Base-by-base conservation (phyloP, 2,113 vertebrate species). In the Erinaceus europaeus region DNA sequence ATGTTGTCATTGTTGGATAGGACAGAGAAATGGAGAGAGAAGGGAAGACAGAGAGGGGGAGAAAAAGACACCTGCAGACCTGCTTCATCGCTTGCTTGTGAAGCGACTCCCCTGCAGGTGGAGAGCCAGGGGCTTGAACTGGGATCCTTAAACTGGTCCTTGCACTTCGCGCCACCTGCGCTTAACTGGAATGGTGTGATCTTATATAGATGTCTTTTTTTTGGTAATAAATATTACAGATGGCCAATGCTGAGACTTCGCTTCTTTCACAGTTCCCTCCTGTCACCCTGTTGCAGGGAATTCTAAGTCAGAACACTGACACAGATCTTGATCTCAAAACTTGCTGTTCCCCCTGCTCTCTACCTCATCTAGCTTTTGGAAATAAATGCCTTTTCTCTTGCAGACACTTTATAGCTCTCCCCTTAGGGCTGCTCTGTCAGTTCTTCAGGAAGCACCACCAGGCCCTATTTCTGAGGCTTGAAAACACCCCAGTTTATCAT, bases 291-390 rank as follows among this genome's bases (percentile, higher is more conserved):
- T n/a, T n/a, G n/a, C n/a, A n/a, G 91, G 94, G 90, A 72, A 90
- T 83, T 93, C n/a, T 36, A 80, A 87, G 79, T 64, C 62, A 92
- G 88, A 34, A 44, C 48, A 86, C 76, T 42, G 61, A 68, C 80
- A 72, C 42, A 1, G 20, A 57, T 57, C 55, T 57, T 27, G 12
- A 61, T 53, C 82, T 91, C 57, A 83, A 61, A 83, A 78, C n/a
- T 64, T 59, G 9, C 48, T 44, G 48, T 89, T 91, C 38, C 71
- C 80, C 68, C 78, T n/a, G 40, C 72, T 53, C 67, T 74, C 67
- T 34, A 34, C 40, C 42, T 57, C 69, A 23, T 91, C 32, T 78
- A 57, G 89, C 86, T 84, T 38, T 18, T 36, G 84, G 75, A 78
- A 77, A 78, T 21, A 78, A 77, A 78, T 21, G 34, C 57, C 59